Conservation (phyloP, 2,888 invertebrate genomes). For the Cataglyphis altisquamis region DNA sequence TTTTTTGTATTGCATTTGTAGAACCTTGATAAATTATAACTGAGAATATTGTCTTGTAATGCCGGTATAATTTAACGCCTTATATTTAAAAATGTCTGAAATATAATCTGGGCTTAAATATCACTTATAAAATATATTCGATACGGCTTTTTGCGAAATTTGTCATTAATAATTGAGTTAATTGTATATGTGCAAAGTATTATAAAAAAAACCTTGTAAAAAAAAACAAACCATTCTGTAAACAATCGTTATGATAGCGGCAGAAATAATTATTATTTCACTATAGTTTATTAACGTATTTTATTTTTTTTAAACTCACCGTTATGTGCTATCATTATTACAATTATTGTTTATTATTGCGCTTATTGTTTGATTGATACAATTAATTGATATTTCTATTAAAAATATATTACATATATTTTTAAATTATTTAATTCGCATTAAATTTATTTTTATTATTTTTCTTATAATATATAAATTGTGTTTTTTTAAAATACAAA, state of each 20-base stretch:
- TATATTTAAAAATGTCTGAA: background rate
- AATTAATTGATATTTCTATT: constrained; percentile 27
- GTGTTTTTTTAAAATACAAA: background rate
- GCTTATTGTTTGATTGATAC: background rate
- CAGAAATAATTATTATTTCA: background rate
- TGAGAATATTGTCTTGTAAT: constrained; percentile 1
- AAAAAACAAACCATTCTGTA: too few relatives aligned
- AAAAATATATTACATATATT: background rate
- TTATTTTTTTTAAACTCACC: background rate
- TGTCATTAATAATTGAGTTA: background rate
- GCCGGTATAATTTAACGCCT: background rate
- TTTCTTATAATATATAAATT: constrained; percentile 3
- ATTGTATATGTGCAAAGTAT: background rate
- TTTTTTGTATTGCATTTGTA: background rate
- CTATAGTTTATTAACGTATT: background rate
- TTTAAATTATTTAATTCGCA: constrained; percentile 15
- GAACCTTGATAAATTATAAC: constrained; percentile 18
- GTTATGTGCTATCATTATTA: background rate
- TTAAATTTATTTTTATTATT: constrained; percentile 16
- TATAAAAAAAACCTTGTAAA: too few relatives aligned
- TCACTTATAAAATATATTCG: background rate
- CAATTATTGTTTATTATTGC: constrained; percentile 2
- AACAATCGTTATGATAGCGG: background rate
- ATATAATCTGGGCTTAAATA: background rate
- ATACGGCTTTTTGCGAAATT: background rate